Percentiles rank a stretch among this genome's conserved stretches.
Evolutionary conservation across 2,797 vertebrate genomes (phyloP).

Genomic region (Microcaecilia unicolor): DNA sequence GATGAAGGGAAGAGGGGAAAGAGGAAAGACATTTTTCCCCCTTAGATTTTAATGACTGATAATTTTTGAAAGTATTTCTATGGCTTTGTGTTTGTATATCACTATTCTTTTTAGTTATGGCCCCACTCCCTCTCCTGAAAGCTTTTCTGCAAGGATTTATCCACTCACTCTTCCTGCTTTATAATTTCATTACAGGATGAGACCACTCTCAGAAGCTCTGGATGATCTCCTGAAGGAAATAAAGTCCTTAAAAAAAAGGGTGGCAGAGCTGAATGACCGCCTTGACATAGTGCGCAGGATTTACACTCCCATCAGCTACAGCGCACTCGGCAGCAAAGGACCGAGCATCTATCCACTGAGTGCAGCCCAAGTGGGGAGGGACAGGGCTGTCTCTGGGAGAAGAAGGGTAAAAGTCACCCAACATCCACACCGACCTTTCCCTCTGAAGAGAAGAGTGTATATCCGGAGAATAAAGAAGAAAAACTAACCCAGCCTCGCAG

Average conservation of each 20-base stretch:
- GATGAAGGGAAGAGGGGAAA: no score
- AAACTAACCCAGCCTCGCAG: slow-evolving; percentile 21
- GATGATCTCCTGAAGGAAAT: slow-evolving; percentile 80
- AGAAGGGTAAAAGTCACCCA: slow-evolving; percentile 4
- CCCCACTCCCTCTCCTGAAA: no score
- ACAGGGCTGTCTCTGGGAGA: neutral
- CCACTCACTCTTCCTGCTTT: neutral
- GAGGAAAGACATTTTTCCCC: no score
- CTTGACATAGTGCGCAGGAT: slow-evolving; percentile 58
- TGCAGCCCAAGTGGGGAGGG: neutral
- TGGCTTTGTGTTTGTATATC: no score
- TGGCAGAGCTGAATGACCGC: slow-evolving; percentile 74
- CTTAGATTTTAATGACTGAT: no score
- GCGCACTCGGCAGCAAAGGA: slow-evolving; percentile 26
- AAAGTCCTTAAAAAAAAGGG: slow-evolving; percentile 66
- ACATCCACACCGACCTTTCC: slow-evolving; percentile 2
- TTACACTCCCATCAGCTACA: slow-evolving; percentile 18
- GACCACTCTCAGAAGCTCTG: slow-evolving; percentile 72
- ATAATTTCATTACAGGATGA: slow-evolving; percentile 62
- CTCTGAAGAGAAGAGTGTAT: slow-evolving; percentile 27
- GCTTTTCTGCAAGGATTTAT: no score
- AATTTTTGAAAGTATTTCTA: no score
- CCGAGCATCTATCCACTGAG: slow-evolving; percentile 22
- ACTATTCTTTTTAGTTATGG: no score
- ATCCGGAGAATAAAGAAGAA: slow-evolving; percentile 19